Base-by-base conservation (phyloP, 2,113 vertebrate genomes). In the Bubo bubo region DNA sequence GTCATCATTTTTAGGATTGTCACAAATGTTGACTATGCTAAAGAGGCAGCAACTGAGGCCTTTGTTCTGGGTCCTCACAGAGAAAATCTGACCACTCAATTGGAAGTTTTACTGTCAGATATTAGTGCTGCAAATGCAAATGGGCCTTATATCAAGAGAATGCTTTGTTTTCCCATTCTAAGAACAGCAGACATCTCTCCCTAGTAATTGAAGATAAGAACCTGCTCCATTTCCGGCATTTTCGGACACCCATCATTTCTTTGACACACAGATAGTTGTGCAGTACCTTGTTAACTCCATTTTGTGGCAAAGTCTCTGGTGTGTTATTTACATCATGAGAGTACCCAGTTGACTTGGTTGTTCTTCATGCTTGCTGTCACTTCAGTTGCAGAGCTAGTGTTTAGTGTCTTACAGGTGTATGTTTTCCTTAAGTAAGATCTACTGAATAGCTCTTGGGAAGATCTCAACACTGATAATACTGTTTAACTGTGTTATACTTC, bases 221-320 rank as follows among this genome's bases (percentile, higher is more conserved):
- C 1, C 3, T 47, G 24, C 47, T 67, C 26, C 27, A 3, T 77
- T 86, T 39, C 41, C 55, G 71, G 18, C 0, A 0, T 20, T 55
- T 86, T 66, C 30, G 32, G 79, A 18, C 21, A 12, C 45, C 37
- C 35, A 8, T 86, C 4, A 0, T 60, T 88, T 43, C 70, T 96
- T 50, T 66, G 28, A 35, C 20, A 19, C 3, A 2, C 2, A 0
- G 34, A 3, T 62, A 81, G 43, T 24, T 41, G 6, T 32, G 70
- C 74, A 52, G 28, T 8, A 10, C 39, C 35, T 58, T 34, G 8
- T 62, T 62, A 23, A 56, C 80, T 56, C 58, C 12, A 1, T 56
- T 90, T 63, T 9, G 23, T 47, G 55, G 9, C 72, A 30, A 39
- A 15, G 23, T 27, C 30, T 49, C 43, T 60, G 28, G 72, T 49